Percentiles rank a stretch among this genome's conserved stretches.
These are phyloP conservation scores for Argynnis bischoffii DNA, from an alignment of 2,888 invertebrate species.

Conservation along the genomic window DNA sequence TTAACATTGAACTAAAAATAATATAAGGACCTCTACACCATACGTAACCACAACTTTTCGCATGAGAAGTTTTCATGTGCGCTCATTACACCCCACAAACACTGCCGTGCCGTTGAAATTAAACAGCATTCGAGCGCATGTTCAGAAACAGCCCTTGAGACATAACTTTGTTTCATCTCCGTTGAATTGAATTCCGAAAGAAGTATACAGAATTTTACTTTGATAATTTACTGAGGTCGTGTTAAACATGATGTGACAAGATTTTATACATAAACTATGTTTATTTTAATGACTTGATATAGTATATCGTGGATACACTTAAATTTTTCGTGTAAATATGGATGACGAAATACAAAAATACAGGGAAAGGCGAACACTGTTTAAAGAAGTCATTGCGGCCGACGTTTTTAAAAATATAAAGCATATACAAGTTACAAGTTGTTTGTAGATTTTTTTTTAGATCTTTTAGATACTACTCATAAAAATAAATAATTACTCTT, in stretches of 20 bases:
- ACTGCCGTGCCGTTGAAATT: constrained; percentile 7
- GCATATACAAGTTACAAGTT: too few species aligned
- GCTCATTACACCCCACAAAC: constrained; percentile 20
- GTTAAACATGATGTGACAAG: neutral
- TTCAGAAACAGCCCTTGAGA: constrained; percentile 20
- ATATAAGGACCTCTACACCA: neutral
- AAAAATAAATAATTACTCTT: too few species aligned
- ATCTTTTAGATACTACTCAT: too few species aligned
- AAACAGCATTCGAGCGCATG: constrained; percentile 13
- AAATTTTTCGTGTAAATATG: too few species aligned
- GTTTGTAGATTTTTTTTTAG: too few species aligned
- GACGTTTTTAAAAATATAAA: too few species aligned
- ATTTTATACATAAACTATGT: neutral
- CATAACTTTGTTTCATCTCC: constrained; percentile 20
- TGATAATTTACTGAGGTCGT: neutral
- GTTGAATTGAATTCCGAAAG: constrained; percentile 11
- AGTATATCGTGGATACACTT: too few species aligned
- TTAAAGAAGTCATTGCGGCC: too few species aligned
- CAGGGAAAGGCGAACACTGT: too few species aligned
- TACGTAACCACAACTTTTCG: constrained; percentile 8
- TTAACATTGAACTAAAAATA: neutral
- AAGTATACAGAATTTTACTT: constrained; percentile 9
- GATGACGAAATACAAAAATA: too few species aligned
- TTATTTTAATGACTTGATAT: neutral
- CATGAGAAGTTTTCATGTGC: constrained; percentile 19